Evolutionary conservation across 2,797 vertebrate species (phyloP).

Genomic region (Adrianichthys oophorus): DNA sequence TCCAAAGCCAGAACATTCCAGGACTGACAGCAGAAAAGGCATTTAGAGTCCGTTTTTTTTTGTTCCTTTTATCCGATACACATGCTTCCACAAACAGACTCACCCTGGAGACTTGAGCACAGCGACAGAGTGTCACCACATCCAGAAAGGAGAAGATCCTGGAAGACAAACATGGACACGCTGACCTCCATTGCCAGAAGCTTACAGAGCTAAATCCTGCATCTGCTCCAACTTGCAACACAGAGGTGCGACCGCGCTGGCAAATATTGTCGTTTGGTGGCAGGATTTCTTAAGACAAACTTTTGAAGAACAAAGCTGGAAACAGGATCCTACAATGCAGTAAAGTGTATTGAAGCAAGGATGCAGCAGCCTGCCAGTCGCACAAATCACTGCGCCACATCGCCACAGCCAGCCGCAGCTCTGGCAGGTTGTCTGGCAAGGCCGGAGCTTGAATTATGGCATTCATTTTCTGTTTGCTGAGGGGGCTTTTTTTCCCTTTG

Average conservation of each 20-base stretch:
- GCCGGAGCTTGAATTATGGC: slow-evolving; percentile 63
- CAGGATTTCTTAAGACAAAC: slow-evolving; percentile 35
- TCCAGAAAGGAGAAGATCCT: slow-evolving; percentile 99
- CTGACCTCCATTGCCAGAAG: slow-evolving; percentile 49
- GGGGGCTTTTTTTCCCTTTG: slow-evolving; percentile 19
- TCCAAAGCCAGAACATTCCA: slow-evolving; percentile 98
- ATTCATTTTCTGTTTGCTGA: slow-evolving; percentile 63
- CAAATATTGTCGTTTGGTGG: slow-evolving; percentile 37
- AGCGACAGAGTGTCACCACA: slow-evolving; percentile 97
- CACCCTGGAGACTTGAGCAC: slow-evolving; percentile 98
- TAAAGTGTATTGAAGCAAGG: slow-evolving; percentile 21
- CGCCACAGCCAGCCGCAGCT: slow-evolving; percentile 33
- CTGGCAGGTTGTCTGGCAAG: slow-evolving; percentile 36
- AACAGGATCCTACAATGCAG: slow-evolving; percentile 32
- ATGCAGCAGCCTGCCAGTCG: slow-evolving; percentile 32
- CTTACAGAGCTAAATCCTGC: slow-evolving; percentile 31
- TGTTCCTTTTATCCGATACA: no score
- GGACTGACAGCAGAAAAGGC: slow-evolving; percentile 75
- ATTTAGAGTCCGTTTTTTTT: slow-evolving; percentile 14
- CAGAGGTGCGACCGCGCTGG: slow-evolving; percentile 28
- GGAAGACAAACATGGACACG: slow-evolving; percentile 64
- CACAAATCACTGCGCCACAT: slow-evolving; percentile 53
- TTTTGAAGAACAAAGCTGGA: slow-evolving; percentile 8
- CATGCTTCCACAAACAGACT: slow-evolving; percentile 68
- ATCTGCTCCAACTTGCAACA: slow-evolving; percentile 25